Evolutionary conservation across 2,797 vertebrate genomes (phyloP).

Genomic region (Anolis apletophallus): DNA sequence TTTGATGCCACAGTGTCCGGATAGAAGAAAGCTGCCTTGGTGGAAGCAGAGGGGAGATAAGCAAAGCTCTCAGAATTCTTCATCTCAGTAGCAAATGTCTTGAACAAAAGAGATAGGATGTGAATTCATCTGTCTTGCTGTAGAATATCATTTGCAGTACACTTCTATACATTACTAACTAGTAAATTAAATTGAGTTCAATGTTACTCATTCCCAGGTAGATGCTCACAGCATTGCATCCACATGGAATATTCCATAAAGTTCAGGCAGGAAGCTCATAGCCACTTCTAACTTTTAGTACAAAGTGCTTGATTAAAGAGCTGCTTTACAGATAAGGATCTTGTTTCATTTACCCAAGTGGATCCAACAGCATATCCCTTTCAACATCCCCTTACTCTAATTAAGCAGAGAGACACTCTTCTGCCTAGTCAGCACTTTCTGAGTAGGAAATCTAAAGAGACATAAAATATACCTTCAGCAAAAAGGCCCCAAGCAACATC

Average conservation of each 20-base stretch:
- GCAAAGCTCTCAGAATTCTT: too few species aligned
- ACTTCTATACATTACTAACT: too few species aligned
- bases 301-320: background rate
- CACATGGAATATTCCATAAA: background rate
- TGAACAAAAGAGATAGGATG: background rate
- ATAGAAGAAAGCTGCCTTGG: too few species aligned
- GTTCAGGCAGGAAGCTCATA: background rate
- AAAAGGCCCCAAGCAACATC: background rate
- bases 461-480: constrained; percentile 9
- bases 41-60: too few species aligned
- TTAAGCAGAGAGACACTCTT: background rate
- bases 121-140: background rate
- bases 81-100: too few species aligned
- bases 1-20: too few species aligned
- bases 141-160: background rate
- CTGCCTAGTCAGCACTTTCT: constrained; percentile 10
- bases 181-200: too few species aligned
- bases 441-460: background rate
- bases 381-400: constrained; percentile 1
- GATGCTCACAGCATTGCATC: too few species aligned
- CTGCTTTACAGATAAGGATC: background rate
- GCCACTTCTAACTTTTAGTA: background rate
- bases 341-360: background rate
- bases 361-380: background rate
- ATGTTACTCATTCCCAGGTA: too few species aligned